Evolutionary conservation across 2,113 vertebrate genomes (phyloP).

Genomic region (Dasyurus viverrinus): DNA sequence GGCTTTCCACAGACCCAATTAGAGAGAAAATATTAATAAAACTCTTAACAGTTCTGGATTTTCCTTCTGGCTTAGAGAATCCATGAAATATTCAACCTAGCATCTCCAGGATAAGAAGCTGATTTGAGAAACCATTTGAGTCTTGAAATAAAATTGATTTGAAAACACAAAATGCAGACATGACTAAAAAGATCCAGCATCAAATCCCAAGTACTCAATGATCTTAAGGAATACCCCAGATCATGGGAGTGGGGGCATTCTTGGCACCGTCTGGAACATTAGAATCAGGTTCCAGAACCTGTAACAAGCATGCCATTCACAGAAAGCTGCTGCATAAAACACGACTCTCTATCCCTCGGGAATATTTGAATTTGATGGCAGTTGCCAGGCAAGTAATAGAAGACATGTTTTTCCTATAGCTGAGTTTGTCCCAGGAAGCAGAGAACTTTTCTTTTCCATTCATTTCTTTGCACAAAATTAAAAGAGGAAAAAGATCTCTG

Average conservation of each 20-base stretch:
- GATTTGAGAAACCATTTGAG: not conserved
- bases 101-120: not conserved
- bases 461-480: not conserved
- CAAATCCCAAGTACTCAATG: not conserved
- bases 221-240: not conserved
- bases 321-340: not conserved
- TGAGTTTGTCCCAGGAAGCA: not conserved
- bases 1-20: not conserved
- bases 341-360: no score
- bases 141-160: not conserved
- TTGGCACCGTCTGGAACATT: not conserved
- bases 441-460: not conserved
- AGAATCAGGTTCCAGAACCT: not conserved
- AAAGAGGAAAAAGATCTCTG: not conserved
- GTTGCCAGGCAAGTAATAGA: not conserved
- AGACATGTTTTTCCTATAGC: not conserved
- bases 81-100: not conserved
- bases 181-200: not conserved
- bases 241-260: not conserved
- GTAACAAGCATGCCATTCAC: not conserved
- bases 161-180: not conserved
- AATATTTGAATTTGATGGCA: not conserved
- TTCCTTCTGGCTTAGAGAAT: not conserved
- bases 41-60: not conserved
- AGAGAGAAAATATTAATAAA: not conserved